Conservation (phyloP, 1,140 invertebrate genomes). For the Dolichoris vasculosae region DNA sequence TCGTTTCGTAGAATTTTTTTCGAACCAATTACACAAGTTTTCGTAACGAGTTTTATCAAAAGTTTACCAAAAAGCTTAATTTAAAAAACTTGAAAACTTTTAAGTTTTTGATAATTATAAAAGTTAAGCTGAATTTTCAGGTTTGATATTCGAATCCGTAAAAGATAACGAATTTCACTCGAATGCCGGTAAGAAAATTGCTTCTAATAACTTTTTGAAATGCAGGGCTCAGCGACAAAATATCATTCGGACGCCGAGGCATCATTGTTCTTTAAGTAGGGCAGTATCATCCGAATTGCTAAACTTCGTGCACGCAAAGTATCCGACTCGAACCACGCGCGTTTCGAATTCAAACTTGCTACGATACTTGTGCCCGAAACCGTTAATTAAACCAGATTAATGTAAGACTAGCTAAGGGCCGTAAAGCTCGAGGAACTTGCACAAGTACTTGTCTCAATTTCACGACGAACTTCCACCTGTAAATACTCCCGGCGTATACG, state of each 20-base stretch:
- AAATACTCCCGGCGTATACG: background rate
- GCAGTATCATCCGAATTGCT: background rate
- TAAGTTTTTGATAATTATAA: background rate
- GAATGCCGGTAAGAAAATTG: no score
- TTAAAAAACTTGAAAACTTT: background rate
- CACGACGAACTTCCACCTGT: background rate
- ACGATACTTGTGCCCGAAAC: background rate
- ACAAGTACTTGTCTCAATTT: background rate
- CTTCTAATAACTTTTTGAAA: background rate
- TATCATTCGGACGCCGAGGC: background rate
- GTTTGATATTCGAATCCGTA: background rate
- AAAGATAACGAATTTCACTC: background rate
- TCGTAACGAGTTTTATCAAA: background rate
- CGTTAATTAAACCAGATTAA: constrained; percentile 22
- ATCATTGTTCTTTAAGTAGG: background rate
- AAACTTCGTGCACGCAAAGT: background rate
- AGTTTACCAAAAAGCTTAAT: background rate
- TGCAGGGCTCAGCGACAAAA: background rate
- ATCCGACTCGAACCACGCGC: no score
- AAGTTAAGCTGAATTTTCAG: background rate
- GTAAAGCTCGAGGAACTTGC: background rate
- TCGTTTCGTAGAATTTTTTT: background rate
- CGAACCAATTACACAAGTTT: background rate
- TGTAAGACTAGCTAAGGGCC: background rate
- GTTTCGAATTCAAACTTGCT: background rate